Evolutionary conservation across 2,888 invertebrate species (phyloP).

Genomic region (Lithophane ornitopus): DNA sequence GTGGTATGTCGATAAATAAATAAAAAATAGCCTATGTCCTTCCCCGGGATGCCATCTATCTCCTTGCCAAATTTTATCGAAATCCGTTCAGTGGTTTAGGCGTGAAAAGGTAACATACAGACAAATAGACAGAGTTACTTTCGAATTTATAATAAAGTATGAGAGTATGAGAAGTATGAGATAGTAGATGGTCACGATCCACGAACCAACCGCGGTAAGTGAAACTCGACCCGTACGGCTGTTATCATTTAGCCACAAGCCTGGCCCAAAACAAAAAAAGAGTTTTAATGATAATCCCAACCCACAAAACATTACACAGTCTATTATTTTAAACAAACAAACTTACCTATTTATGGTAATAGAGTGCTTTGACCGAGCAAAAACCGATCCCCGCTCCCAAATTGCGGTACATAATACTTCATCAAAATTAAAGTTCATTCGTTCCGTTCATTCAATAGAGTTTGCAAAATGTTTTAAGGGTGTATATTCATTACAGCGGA

Average conservation of each 20-base stretch:
- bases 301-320: slow-evolving; percentile 19
- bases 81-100: too few relatives aligned
- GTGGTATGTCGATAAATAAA: too few relatives aligned
- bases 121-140: too few relatives aligned
- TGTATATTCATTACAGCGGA: slow-evolving; percentile 71
- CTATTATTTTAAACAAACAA: slow-evolving; percentile 48
- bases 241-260: not conserved
- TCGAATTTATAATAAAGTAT: too few relatives aligned
- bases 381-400: slow-evolving; percentile 58
- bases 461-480: slow-evolving; percentile 74
- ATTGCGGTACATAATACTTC: slow-evolving; percentile 69
- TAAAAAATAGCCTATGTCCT: too few relatives aligned
- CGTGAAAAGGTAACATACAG: too few relatives aligned
- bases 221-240: not conserved
- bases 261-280: not conserved
- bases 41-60: too few relatives aligned
- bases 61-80: too few relatives aligned
- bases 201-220: not conserved
- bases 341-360: slow-evolving; percentile 48
- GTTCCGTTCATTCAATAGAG: slow-evolving; percentile 71
- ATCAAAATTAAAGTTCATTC: slow-evolving; percentile 79
- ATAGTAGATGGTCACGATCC: not conserved
- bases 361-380: slow-evolving; percentile 52
- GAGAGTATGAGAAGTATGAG: too few relatives aligned
- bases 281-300: not conserved